Evolutionary conservation across 2,888 invertebrate genomes (phyloP), one percentile per base, ranked within the genome.

Genomic region (Orthosia gracilis): DNA sequence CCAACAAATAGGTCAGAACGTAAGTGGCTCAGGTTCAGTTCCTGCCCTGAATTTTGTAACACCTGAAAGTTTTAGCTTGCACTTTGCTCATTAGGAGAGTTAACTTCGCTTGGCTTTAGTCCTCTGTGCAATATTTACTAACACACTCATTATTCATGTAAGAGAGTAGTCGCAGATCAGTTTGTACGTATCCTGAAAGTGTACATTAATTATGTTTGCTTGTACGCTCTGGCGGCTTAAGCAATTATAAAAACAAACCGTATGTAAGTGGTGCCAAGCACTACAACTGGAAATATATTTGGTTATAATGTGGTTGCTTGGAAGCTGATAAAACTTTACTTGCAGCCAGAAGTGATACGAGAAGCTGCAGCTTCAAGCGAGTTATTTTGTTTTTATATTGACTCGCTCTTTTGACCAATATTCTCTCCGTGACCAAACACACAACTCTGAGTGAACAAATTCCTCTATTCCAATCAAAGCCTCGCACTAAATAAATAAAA

Each of bases 91-190:
- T 85, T 87, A 86, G 75, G 64, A 71, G 58, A 71, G 65, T 63
- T 69, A 47, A 66, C 65, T 76, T 52, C 55, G 47, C 57, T 69
- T 62, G 65, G 59, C 74, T 80, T 81, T 84, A 81, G 82, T 87
- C 75, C 76, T 62, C 68, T 76, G 72, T 81, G 79, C 79, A 85
- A 83, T 83, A 80, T 84, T 81, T 82, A 61, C 40, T 13, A 26
- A 80, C 76, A 67, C 65, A 68, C 78, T 84, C 75, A 82, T 85
- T 84, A 84, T 83, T 80, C 80, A 76, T 47, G 59, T 21, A 17
- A 40, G 54, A 18, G 50, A 23, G 45, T n/a, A 17, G 40, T 54
- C 45, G n/a, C 54, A 55, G 50, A 9, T 50, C 52, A 40, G 45
- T 72, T 58, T 58, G 58, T 63, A 55, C 26, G 26, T 58, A 55